Evolutionary conservation across 2,113 vertebrate species (phyloP), one percentile per base, ranked within the genome.

Genomic region (Pyxicephalus adspersus): DNA sequence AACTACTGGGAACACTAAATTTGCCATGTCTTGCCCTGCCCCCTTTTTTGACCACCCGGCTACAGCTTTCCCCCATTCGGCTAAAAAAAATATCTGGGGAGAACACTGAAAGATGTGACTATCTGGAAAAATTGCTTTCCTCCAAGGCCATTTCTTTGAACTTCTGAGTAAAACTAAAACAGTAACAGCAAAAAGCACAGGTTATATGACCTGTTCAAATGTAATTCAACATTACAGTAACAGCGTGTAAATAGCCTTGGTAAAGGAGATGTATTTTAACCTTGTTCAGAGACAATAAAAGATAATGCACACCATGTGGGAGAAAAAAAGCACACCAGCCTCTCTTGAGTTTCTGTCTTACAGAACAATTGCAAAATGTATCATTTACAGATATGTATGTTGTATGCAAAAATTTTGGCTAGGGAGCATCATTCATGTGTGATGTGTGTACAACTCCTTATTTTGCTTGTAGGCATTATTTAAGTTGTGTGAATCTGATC

Each of bases 81-180:
- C n/a, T n/a, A n/a, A n/a, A n/a, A n/a, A n/a, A n/a, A n/a, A n/a
- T n/a, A n/a, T n/a, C n/a, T n/a, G n/a, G n/a, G n/a, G n/a, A n/a
- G n/a, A n/a, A n/a, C n/a, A n/a, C n/a, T n/a, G n/a, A n/a, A 72
- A 72, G 70, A 8, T 22, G 57, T n/a, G 26, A 72, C 20, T 52
- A 72, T 72, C 26, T 31, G 23, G 11, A 19, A 26, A 72, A 31
- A 72, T 72, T 31, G 50, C 51, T 55, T 55, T 57, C 26, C 45
- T 57, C 45, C 50, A 71, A 71, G 68, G 25, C 70, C 52, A 22
- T 72, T 72, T 31, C 50, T 72, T 57, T 31, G 52, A 72, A 57
- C 70, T 72, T 19, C 28, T 22, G 18, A 54, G 18, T 34, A 72
- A 72, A 26, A 57, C 50, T 72, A 55, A 51, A 57, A 26, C 23